phyloP scores from a whole-genome alignment of 2,113 vertebrate species.

The Astatoreochromis straeleni region DNA sequence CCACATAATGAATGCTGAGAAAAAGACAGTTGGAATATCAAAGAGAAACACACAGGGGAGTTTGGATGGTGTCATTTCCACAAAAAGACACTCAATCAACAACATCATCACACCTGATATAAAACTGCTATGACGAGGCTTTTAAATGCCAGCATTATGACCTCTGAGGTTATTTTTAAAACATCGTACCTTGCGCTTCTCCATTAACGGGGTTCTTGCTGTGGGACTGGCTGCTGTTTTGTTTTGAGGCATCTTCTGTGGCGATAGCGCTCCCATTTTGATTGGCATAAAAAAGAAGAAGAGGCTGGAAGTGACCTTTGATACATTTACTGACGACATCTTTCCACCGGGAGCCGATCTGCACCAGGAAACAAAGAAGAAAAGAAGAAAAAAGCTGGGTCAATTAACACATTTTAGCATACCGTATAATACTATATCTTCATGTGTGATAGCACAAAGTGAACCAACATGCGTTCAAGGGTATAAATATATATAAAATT shows the following conservation, averaged over 20 bases:
- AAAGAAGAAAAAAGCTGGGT: not conserved
- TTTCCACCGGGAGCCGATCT: slow-evolving; percentile 94
- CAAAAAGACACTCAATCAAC: not conserved
- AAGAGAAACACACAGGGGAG: not conserved
- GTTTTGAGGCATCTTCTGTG: slow-evolving; percentile 78
- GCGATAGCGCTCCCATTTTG: slow-evolving; percentile 86
- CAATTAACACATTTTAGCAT: not conserved
- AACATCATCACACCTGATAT: not conserved
- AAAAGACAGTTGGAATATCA: not conserved
- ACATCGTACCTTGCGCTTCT: slow-evolving; percentile 72
- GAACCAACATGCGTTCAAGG: not conserved
- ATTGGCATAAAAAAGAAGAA: slow-evolving; percentile 92
- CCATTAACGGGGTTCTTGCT: slow-evolving; percentile 68
- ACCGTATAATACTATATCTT: not conserved
- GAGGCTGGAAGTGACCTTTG: slow-evolving; percentile 92
- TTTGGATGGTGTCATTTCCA: not conserved
- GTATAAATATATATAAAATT: not conserved
- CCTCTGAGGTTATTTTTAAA: not conserved
- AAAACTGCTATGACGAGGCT: not conserved
- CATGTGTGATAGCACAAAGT: not conserved
- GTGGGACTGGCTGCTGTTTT: slow-evolving; percentile 73
- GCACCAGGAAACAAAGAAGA: not conserved
- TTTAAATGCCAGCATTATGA: not conserved
- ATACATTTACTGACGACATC: slow-evolving; percentile 91
- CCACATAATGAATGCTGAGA: not conserved